Conservation (phyloP, 2,888 invertebrate genomes). For the Diplazon laetatorius region DNA sequence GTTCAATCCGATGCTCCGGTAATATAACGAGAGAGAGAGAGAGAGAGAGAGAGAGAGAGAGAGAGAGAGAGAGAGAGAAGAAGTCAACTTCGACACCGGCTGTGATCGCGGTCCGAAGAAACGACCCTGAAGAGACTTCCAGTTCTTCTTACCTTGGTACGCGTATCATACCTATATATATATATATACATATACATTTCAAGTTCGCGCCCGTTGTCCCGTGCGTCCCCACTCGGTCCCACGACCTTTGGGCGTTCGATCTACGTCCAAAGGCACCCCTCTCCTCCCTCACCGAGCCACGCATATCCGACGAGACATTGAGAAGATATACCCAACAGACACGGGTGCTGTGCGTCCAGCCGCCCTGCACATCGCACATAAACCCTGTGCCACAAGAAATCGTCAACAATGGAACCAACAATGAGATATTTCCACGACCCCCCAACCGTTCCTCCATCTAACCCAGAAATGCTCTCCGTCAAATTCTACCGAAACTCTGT, state of each 20-base stretch:
- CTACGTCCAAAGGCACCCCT: conserved; percentile 16
- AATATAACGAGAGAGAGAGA: conserved; percentile 60
- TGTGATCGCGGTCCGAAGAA: background rate
- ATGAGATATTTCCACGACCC: conserved; percentile 71
- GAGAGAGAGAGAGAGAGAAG: too few relatives aligned
- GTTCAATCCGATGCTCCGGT: conserved; percentile 64
- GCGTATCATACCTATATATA: background rate
- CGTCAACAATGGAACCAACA: conserved; percentile 80
- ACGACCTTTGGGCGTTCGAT: conserved; percentile 44
- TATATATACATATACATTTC: too few relatives aligned
- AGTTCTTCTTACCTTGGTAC: conserved; percentile 3
- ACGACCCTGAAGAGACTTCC: background rate
- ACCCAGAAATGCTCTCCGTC: conserved; percentile 11
- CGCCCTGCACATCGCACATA: background rate
- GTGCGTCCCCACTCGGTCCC: background rate
- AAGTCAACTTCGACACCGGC: conserved; percentile 59
- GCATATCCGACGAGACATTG: conserved; percentile 44
- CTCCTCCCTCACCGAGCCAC: conserved; percentile 34
- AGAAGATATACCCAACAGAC: conserved; percentile 49
- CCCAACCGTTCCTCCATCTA: conserved; percentile 64
- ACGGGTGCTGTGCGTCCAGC: conserved; percentile 17
- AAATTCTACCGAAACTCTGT: conserved; percentile 51
- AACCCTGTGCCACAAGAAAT: conserved; percentile 71
- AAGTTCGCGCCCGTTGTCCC: background rate
- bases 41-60: too few relatives aligned